Base-by-base conservation (phyloP, 2,113 vertebrate genomes). In the Alexandromys fortis region DNA sequence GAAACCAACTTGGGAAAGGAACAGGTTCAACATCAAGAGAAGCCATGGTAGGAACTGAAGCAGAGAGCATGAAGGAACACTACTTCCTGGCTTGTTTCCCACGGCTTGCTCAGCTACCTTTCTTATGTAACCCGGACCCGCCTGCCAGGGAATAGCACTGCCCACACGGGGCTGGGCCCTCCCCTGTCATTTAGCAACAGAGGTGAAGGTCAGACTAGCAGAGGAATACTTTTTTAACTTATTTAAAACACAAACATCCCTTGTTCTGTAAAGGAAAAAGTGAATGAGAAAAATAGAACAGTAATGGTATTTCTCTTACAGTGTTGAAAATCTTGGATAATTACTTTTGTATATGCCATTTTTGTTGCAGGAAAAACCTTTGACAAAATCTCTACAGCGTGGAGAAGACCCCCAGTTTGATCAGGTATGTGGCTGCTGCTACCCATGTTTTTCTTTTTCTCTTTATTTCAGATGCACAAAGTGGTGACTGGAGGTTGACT, bases 341-440 rank as follows among this genome's bases (percentile, higher is more conserved):
- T 91, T 89, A 86, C 52, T 95, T 38, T 92, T 42, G 0, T 38
- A 26, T 76, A 1, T 95, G 7, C 91, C 91, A 28, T 89, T 96
- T 97, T 98, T 93, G 35, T 16, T 98, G 33, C 90, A 99, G 99
- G 99, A 99, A 97, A 99, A 99, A 98, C 99, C 99, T 38, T 98
- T 99, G 98, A 99, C 99, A 94, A 99, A 99, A 98, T 99, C 99
- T 79, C 98, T 99, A 30, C 99, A 99, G 97, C 99, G 99, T 98
- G 99, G 99, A 98, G 99, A 99, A 98, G 99, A 99, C 98, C 98
- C 99, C 83, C 99, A 99, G 91, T 99, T 99, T 99, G 99, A 99
- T 98, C 99, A 99, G 99, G 99, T 99, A 98, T 98, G 99, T 99
- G 42, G 35, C 73, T 14, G 6, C n/a, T 88, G 38, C 30, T 83